Evolutionary conservation across 2,888 invertebrate genomes (phyloP).

Genomic region (Chirona hameri): DNA sequence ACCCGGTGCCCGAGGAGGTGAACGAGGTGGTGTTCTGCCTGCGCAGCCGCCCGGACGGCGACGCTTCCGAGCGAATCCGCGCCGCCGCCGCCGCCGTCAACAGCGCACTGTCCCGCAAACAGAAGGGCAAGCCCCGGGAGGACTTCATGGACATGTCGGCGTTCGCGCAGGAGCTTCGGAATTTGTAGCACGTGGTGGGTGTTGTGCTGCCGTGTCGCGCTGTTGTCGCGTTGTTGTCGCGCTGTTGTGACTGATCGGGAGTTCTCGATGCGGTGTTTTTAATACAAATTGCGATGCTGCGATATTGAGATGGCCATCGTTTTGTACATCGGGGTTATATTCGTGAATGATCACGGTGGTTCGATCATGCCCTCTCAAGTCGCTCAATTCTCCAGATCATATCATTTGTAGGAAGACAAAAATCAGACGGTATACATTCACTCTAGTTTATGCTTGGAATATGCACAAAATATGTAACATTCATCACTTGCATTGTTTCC

Average conservation of each 20-base stretch:
- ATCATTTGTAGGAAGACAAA: no score
- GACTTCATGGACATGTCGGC: neutral
- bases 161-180: neutral
- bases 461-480: no score
- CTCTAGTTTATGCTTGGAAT: no score
- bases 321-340: no score
- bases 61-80: neutral
- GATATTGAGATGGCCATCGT: neutral
- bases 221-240: neutral
- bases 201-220: neutral
- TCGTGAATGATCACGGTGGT: no score
- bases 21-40: slow-evolving; percentile 77
- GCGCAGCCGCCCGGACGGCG: neutral
- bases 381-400: no score
- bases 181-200: neutral
- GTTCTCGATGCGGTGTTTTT: neutral
- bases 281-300: neutral
- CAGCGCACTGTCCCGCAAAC: neutral
- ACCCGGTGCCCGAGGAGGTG: slow-evolving; percentile 74
- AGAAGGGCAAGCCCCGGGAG: neutral
- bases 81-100: neutral
- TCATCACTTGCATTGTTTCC: no score
- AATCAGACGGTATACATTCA: no score
- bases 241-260: neutral
- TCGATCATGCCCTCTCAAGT: no score